Base-by-base conservation (phyloP, 2,888 invertebrate genomes). In the Troilus luridus region DNA sequence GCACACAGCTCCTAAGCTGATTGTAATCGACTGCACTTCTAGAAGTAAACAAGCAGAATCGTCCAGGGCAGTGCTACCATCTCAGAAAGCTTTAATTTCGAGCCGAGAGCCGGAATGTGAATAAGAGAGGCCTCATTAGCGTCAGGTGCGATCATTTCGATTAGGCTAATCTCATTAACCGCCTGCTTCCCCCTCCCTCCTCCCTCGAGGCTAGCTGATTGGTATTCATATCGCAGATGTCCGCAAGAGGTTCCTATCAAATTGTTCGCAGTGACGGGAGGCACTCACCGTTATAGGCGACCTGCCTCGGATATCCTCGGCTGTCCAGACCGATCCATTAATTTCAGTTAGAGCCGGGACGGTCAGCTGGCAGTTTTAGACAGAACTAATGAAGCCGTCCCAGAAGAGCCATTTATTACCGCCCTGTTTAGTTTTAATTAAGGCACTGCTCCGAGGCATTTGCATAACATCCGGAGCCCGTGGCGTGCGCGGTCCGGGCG, bases 381-480 rank as follows among this genome's bases (percentile, higher is more conserved):
- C 85, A 85, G n/a, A 54, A 62, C 89, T 89, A 67, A 89, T 89
- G 89, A 89, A 89, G 89, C 54, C 64, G 89, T 89, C 89, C 24
- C 17, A 12, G 64, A n/a, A 3, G 9, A 58, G 85, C 58, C 85
- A 85, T 89, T 54, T 64, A 64, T 89, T 64, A 54, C 64, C 54
- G 54, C 54, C 60, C 89, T 27, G 89, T 89, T 89, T 89, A 64
- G 62, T 89, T 89, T 89, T 89, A 89, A 89, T 89, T 89, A 89
- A 64, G n/a, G 54, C 54, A n/a, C 89, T n/a, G 12, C 64, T n/a
- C 21, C 67, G 6, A 54, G 89, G 62, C 64, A 89, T 89, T 89
- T 54, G 89, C 64, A 89, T 89, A 89, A 67, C 56, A 60, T 67
- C 54, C 89, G 62, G 67, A 62, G 27, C 2, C 64, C n/a, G 54